These are phyloP conservation scores for Poeciliopsis gracilis DNA, from an alignment of 2,797 vertebrate species.

Conservation along the genomic window DNA sequence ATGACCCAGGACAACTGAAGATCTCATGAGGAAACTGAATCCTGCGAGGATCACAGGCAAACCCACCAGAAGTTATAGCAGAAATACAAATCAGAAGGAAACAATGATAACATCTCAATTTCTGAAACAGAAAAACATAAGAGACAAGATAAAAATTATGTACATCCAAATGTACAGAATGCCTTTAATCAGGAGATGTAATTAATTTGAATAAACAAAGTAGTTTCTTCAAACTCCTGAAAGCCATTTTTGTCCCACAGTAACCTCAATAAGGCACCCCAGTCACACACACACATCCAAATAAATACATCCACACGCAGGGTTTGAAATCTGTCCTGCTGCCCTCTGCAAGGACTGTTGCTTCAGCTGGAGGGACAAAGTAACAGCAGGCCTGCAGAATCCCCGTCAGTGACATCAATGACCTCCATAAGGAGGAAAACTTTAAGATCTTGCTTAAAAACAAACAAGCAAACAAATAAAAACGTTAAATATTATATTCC, in stretches of 20 bases:
- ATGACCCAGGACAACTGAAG: neutral
- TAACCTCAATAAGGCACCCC: constrained; percentile 31
- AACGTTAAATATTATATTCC: neutral
- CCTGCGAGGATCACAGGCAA: neutral
- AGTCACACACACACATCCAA: constrained; percentile 13
- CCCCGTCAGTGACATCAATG: constrained; percentile 31
- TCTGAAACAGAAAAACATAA: neutral
- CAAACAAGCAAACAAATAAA: too few relatives aligned
- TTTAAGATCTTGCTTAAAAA: neutral
- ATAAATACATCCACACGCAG: constrained; percentile 9
- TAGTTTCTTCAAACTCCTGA: constrained; percentile 1
- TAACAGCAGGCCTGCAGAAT: constrained; percentile 43
- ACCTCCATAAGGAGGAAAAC: neutral
- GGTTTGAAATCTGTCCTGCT: constrained; percentile 13
- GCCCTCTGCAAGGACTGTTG: constrained; percentile 56
- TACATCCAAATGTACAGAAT: neutral
- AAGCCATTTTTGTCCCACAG: constrained; percentile 42
- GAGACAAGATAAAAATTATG: neutral
- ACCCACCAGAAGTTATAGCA: neutral
- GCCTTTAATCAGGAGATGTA: neutral
- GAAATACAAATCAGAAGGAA: neutral
- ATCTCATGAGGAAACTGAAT: neutral
- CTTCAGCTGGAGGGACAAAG: constrained; percentile 60
- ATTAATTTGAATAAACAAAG: constrained; percentile 11
- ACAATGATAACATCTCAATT: neutral